Conservation (phyloP, 23 tunicate species). For the Styela plicata region DNA sequence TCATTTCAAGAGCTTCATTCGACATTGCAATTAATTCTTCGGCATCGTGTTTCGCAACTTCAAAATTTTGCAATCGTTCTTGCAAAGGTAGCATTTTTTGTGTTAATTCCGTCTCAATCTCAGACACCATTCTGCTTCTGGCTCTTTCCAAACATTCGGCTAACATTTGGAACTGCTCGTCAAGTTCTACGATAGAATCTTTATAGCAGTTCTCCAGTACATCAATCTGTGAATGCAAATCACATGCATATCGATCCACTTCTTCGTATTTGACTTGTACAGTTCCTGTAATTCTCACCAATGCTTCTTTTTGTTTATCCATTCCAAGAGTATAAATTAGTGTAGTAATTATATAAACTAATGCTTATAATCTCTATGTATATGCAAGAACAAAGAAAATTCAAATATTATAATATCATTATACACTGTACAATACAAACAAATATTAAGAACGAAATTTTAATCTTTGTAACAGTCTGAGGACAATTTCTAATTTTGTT, state of each 20-base stretch:
- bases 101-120: conserved; percentile 25
- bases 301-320: conserved; percentile 31
- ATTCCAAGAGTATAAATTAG: not conserved
- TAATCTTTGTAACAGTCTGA: too few relatives aligned
- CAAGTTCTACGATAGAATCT: conserved; percentile 13
- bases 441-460: too few relatives aligned
- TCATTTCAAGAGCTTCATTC: conserved; percentile 36
- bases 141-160: conserved; percentile 2
- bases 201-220: conserved; percentile 8
- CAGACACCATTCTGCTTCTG: conserved; percentile 9
- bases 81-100: conserved; percentile 9
- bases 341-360: too few relatives aligned
- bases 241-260: not conserved
- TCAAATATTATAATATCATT: not conserved
- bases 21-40: conserved; percentile 41
- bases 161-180: conserved; percentile 25
- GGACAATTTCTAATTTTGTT: too few relatives aligned
- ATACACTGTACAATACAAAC: not conserved
- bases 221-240: not conserved
- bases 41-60: conserved; percentile 32
- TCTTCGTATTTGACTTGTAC: conserved; percentile 17
- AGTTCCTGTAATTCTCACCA: conserved; percentile 26
- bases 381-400: not conserved
- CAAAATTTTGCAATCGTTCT: conserved; percentile 38
- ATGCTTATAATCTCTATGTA: not conserved